Evolutionary conservation across 2,888 invertebrate species (phyloP).

Genomic region (Drosophila setosimentum): DNA sequence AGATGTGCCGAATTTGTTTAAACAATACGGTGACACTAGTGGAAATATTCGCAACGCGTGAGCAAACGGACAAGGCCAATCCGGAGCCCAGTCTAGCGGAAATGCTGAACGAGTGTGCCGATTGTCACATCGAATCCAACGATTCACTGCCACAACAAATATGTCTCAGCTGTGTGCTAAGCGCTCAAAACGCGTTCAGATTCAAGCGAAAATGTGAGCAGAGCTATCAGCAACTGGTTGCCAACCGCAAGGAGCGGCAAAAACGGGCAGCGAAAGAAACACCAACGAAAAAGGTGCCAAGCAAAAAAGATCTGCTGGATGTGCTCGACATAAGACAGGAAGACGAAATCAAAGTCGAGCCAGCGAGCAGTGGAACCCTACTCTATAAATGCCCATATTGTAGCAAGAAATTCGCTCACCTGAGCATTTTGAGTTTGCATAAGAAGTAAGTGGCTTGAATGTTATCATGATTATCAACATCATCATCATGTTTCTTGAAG

Average conservation of each 20-base stretch:
- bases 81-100: conserved; percentile 46
- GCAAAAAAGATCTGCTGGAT: neutral
- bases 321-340: neutral
- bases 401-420: conserved; percentile 23
- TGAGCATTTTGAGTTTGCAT: conserved; percentile 30
- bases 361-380: neutral
- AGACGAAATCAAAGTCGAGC: neutral
- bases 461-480: neutral
- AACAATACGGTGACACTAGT: conserved; percentile 31
- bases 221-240: conserved; percentile 24
- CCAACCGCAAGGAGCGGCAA: neutral
- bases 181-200: conserved; percentile 42
- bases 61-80: conserved; percentile 1
- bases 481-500: conserved; percentile 1
- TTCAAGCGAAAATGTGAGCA: conserved; percentile 46
- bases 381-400: conserved; percentile 22
- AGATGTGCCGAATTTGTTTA: conserved; percentile 41
- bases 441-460: conserved; percentile 23
- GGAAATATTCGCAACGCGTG: conserved; percentile 33
- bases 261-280: neutral
- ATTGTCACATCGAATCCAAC: conserved; percentile 27
- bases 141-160: conserved; percentile 46
- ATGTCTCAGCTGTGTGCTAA: conserved; percentile 32
- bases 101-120: conserved; percentile 49
- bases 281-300: neutral